Base-by-base conservation (phyloP, 2,888 invertebrate genomes). In the Lithophane leautieri region DNA sequence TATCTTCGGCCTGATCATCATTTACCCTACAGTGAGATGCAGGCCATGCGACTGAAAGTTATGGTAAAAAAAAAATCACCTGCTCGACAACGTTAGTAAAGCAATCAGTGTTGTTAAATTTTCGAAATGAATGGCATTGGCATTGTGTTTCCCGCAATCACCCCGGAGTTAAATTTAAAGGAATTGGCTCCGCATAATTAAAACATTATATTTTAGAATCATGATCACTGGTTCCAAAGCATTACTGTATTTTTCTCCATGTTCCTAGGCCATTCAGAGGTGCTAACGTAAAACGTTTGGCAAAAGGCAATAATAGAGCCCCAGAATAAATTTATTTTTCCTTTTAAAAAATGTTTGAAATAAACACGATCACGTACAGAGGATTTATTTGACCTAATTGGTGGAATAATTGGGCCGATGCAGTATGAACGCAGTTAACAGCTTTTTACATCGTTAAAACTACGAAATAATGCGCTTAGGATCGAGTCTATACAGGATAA, bases 381-480 rank as follows among this genome's bases (percentile, higher is more conserved):
- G 81, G 63, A 63, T 72, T 67, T 70, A 58, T 42, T 68, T 74
- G 68, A 65, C 63, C 56, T 72, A 72, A 84, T 77, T 73, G 81
- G 70, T 60, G 72, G 56, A 76, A 76, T 81, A 75, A 73, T 82
- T 79, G 68, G 72, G 16, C 52, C 65, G 52, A 82, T 67, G 71
- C 62, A 70, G 50, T 81, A 58, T 70, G 42, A 25, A 54, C 40
- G 65, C 12, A 78, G 70, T 82, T 66, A 73, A 73, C 52, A 85
- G 81, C 58, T 74, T 77, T 76, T 78, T 82, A 28, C 78, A 56
- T 81, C 85, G 85, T 85, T 81, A 73, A 74, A 78, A 78, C 58
- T 83, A 62, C 19, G 65, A 56, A 69, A 65, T 69, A 71, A 77
- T 62, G 42, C 42, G 82, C 78, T 81, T 66, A 85, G 61, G 34